Conservation (phyloP, 37 sponge, comb jelly and placozoan species). For the Diacarnus erythraeanus region DNA sequence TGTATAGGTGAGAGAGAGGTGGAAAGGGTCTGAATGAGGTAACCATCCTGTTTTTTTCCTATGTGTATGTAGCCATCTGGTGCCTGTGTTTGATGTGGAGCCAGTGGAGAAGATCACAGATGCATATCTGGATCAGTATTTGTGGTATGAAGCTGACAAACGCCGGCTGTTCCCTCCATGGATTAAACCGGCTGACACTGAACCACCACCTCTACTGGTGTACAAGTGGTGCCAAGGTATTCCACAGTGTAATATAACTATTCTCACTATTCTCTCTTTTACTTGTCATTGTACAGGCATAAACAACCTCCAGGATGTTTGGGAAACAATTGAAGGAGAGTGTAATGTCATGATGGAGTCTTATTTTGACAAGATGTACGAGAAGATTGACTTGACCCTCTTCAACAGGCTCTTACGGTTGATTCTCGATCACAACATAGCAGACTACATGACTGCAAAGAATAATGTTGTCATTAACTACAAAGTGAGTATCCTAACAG, state of each 20-base stretch:
- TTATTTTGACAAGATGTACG: constrained; percentile 94
- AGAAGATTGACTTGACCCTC: constrained; percentile 98
- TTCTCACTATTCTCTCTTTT: constrained; percentile 1
- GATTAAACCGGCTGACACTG: constrained; percentile 99
- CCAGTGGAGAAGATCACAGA: constrained; percentile 99
- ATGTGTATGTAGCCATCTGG: constrained; percentile 64
- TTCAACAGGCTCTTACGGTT: constrained; percentile 93
- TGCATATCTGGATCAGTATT: constrained; percentile 99
- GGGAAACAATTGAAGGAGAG: constrained; percentile 96
- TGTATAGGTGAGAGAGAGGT: constrained; percentile 65
- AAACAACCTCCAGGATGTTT: constrained; percentile 97
- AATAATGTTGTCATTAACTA: constrained; percentile 99
- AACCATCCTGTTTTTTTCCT: not conserved
- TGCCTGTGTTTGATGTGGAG: constrained; percentile 98
- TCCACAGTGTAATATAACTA: no score
- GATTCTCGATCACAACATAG: constrained; percentile 99
- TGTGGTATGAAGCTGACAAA: constrained; percentile 99
- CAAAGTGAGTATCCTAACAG: constrained; percentile 55
- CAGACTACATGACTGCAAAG: constrained; percentile 99
- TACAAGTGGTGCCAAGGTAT: constrained; percentile 99
- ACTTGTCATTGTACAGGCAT: constrained; percentile 57
- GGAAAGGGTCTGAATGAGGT: constrained; percentile 6
- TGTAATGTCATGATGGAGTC: constrained; percentile 98
- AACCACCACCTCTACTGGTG: constrained; percentile 96
- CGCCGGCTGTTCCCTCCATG: constrained; percentile 97